Evolutionary conservation across 2,113 vertebrate species (phyloP).

Genomic region (Scomber colias): DNA sequence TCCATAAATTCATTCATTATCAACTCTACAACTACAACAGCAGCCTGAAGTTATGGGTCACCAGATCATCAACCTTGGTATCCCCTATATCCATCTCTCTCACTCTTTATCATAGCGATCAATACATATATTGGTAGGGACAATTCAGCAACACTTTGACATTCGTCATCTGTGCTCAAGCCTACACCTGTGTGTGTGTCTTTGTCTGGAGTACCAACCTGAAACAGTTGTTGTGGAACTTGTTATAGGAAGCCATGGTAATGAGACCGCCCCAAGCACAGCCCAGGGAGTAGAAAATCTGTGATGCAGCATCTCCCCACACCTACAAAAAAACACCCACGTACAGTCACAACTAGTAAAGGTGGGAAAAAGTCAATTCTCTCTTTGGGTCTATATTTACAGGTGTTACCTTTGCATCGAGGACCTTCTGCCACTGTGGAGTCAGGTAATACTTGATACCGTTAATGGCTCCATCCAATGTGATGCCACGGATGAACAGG

Average conservation of each 20-base stretch:
- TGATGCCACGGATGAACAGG: constrained; percentile 96
- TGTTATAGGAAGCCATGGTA: constrained; percentile 99
- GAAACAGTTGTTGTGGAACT: constrained; percentile 99
- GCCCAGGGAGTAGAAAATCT: constrained; percentile 98
- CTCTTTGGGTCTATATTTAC: neutral
- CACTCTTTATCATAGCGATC: too few relatives aligned
- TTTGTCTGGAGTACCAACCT: constrained; percentile 82
- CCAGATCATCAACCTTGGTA: too few relatives aligned
- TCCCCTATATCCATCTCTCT: too few relatives aligned
- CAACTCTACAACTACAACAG: too few relatives aligned
- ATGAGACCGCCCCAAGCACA: constrained; percentile 98
- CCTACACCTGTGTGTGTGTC: too few relatives aligned
- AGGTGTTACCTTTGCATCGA: constrained; percentile 92
- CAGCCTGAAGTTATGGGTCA: too few relatives aligned
- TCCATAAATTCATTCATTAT: too few relatives aligned
- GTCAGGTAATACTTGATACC: constrained; percentile 98
- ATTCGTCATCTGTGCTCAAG: too few relatives aligned
- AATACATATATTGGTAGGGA: too few relatives aligned
- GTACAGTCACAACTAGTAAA: neutral
- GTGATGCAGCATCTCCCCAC: constrained; percentile 97
- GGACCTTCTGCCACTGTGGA: constrained; percentile 97
- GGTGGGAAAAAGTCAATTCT: neutral
- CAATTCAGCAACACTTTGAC: too few relatives aligned
- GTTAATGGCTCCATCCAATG: constrained; percentile 92
- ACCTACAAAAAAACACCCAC: constrained; percentile 83